Evolutionary conservation across 2,888 invertebrate species (phyloP), one percentile per base, ranked within the genome.

Genomic region (Himalopsyche anomala): DNA sequence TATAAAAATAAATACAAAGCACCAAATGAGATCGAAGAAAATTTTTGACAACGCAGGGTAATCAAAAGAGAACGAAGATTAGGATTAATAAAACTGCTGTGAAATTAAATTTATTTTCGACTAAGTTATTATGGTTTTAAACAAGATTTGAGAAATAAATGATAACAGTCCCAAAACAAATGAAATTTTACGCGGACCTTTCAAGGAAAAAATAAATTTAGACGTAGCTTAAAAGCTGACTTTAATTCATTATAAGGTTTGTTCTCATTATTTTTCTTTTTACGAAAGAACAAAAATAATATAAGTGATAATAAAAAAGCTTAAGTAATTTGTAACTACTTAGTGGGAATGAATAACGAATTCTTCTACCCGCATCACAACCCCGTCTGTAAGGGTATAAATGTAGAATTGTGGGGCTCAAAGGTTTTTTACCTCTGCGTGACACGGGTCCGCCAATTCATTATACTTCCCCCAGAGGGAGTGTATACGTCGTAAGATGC

Each of bases 241-340:
- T 51, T 51, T 51, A 51, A 62, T 62, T 62, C 6, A 62, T 62
- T 19, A 9, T n/a, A 62, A 62, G 1, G 62, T 19, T 11, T 6
- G 19, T 19, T 62, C 28, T 62, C 62, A 62, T 62, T 62, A 19
- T 62, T 62, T 62, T 62, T 51, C 45, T 62, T 51, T 15, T 12
- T 51, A 2, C 4, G 15, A 15, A 51, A 51, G 51, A 51, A 51
- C 2, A 51, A 51, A 51, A 62, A 62, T 62, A 62, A 62, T 19
- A 19, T 62, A 62, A 62, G 62, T 62, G 62, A 62, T 62, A 62
- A n/a, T 62, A 62, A 62, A 62, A 56, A 62, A 62, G 62, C 62
- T 62, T 62, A 62, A 62, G 62, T 62, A 62, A 62, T 62, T 62
- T 62, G 28, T 28, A 62, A 62, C 62, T 62, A 62, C 62, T 62